phyloP scores from a whole-genome alignment of 1,140 invertebrate genomes.

The Latrodectus geometricus region DNA sequence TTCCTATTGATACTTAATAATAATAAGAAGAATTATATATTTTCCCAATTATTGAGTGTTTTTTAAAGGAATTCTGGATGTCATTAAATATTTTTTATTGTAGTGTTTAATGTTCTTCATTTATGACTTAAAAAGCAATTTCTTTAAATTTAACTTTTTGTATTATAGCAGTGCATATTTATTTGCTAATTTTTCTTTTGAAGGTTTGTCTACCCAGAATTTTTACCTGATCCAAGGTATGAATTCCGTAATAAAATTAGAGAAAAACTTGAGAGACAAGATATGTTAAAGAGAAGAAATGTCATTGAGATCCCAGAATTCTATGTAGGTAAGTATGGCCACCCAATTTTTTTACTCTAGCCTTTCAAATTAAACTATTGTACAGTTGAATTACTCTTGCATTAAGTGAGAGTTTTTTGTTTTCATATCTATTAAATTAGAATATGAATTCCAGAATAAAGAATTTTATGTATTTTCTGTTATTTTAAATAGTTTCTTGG shows the following conservation, averaged over 20 bases:
- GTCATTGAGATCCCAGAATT: slow-evolving; percentile 95
- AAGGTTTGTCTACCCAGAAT: slow-evolving; percentile 91
- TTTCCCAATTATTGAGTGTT: too few species aligned
- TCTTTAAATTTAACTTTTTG: too few species aligned
- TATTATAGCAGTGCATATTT: too few species aligned
- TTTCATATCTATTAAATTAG: neutral
- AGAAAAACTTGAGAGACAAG: slow-evolving; percentile 90
- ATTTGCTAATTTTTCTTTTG: too few species aligned
- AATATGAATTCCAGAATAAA: neutral
- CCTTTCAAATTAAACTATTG: too few species aligned
- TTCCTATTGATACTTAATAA: too few species aligned
- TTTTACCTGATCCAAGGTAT: slow-evolving; percentile 87
- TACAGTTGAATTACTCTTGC: neutral
- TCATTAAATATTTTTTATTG: too few species aligned
- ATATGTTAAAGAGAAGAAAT: slow-evolving; percentile 89
- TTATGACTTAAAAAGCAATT: too few species aligned
- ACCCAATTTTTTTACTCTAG: slow-evolving; percentile 26
- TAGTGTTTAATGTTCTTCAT: too few species aligned
- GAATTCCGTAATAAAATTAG: slow-evolving; percentile 82
- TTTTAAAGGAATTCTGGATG: too few species aligned
- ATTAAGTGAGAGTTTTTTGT: neutral
- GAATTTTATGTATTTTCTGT: neutral
- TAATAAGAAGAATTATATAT: too few species aligned
- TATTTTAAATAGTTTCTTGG: too few species aligned
- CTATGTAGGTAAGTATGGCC: slow-evolving; percentile 84